Percentiles rank a stretch among this genome's conserved stretches.
Conservation (phyloP, 2,113 vertebrate genomes). For the Tretioscincus oriximinensis region DNA sequence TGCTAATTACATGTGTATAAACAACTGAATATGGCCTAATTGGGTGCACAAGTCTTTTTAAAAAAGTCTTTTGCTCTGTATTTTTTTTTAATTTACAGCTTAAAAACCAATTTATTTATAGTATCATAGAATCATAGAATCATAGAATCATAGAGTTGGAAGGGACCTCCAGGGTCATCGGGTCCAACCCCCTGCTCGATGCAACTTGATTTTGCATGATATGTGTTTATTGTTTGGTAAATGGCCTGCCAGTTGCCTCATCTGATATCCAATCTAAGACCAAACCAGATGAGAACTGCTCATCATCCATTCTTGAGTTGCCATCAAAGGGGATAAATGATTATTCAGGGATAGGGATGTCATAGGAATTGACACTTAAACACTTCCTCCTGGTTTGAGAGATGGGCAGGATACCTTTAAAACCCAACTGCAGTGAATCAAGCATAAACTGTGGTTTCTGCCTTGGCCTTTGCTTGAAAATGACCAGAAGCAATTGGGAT, state of each 20-base stretch:
- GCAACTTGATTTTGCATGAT: slow-evolving; percentile 25
- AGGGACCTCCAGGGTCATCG: too few relatives aligned
- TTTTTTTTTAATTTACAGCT: slow-evolving; percentile 54
- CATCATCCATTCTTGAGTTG: neutral
- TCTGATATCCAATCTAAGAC: neutral
- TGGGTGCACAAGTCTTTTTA: slow-evolving; percentile 40
- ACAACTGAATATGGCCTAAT: slow-evolving; percentile 49
- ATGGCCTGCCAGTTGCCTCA: neutral
- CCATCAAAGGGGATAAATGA: neutral
- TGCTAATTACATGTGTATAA: slow-evolving; percentile 76
- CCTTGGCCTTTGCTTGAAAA: too few relatives aligned
- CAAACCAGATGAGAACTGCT: neutral
- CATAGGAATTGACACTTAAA: too few relatives aligned
- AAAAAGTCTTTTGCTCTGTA: slow-evolving; percentile 36
- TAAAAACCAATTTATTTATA: slow-evolving; percentile 38
- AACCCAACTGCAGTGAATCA: too few relatives aligned
- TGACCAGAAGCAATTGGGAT: too few relatives aligned
- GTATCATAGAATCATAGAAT: too few relatives aligned
- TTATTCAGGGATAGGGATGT: too few relatives aligned
- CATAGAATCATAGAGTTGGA: too few relatives aligned
- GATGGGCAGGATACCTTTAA: too few relatives aligned
- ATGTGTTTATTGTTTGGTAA: neutral
- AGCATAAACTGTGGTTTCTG: too few relatives aligned
- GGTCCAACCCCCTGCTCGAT: too few relatives aligned
- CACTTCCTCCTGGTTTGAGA: too few relatives aligned